Conservation (phyloP, 2,797 vertebrate genomes). For the Helostoma temminkii region DNA sequence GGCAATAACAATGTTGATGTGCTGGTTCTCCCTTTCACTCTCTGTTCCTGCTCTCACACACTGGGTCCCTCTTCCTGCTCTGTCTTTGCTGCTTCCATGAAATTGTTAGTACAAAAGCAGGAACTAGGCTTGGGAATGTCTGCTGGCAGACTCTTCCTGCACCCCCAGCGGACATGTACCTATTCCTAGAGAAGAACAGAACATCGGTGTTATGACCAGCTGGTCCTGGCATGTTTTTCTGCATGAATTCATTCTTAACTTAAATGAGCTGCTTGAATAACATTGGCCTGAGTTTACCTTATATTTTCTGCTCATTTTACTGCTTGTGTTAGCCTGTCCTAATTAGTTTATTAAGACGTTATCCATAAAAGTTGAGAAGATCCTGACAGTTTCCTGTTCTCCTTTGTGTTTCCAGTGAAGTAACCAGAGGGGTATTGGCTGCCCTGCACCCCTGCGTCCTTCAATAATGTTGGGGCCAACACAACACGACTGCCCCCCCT, state of each 20-base stretch:
- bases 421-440: constrained; percentile 57
- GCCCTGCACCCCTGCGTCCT: constrained; percentile 60
- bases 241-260: constrained; percentile 47
- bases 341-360: constrained; percentile 7
- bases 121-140: constrained; percentile 68
- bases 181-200: constrained; percentile 73
- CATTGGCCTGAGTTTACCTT: constrained; percentile 4
- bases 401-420: constrained; percentile 55
- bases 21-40: constrained; percentile 24
- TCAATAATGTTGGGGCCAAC: constrained; percentile 75
- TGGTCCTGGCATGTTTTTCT: constrained; percentile 67
- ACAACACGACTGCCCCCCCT: constrained; percentile 53
- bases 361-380: constrained; percentile 44
- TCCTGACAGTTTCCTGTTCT: constrained; percentile 78
- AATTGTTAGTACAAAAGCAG: constrained; percentile 73
- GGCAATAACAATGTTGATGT: too few species aligned
- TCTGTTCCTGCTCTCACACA: constrained; percentile 25
- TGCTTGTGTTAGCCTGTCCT: neutral
- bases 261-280: neutral
- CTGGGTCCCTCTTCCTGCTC: constrained; percentile 35
- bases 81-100: constrained; percentile 46
- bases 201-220: constrained; percentile 68
- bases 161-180: constrained; percentile 67
- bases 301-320: constrained; percentile 12
- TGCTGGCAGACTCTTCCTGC: constrained; percentile 70